phyloP scores from a whole-genome alignment of 1,140 invertebrate species.

The Drosophila tsacasi region DNA sequence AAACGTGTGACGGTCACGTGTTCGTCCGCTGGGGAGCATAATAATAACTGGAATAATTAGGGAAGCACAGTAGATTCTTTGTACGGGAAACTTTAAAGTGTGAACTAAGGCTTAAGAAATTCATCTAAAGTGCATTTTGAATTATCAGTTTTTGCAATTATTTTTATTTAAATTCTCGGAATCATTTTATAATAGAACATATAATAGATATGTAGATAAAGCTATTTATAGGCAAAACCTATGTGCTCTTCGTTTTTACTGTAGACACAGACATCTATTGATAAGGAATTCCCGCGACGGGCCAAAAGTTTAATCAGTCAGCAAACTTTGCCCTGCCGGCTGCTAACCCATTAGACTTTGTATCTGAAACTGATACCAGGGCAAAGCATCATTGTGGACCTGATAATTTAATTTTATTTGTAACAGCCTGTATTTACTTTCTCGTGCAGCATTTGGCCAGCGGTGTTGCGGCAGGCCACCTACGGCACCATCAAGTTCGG shows the following conservation, averaged over 20 bases:
- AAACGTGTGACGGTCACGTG: slow-evolving; percentile 63
- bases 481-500: slow-evolving; percentile 99
- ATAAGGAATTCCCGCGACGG: slow-evolving; percentile 33
- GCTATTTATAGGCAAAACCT: neutral
- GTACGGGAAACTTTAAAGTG: neutral
- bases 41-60: slow-evolving; percentile 1
- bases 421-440: neutral
- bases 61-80: neutral
- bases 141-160: neutral
- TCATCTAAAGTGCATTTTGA: neutral
- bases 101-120: neutral
- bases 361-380: slow-evolving; percentile 21
- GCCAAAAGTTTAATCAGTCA: slow-evolving; percentile 40
- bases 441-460: slow-evolving; percentile 93
- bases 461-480: slow-evolving; percentile 95
- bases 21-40: slow-evolving; percentile 26
- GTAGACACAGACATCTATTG: slow-evolving; percentile 22
- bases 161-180: neutral
- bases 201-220: neutral
- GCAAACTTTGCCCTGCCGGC: slow-evolving; percentile 56
- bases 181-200: neutral
- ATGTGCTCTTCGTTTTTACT: neutral
- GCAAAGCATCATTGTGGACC: slow-evolving; percentile 2
- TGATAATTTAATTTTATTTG: neutral
- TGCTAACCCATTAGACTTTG: slow-evolving; percentile 60